Base-by-base conservation (phyloP, 2,113 vertebrate species). In the Gasterosteus aculeatus region DNA sequence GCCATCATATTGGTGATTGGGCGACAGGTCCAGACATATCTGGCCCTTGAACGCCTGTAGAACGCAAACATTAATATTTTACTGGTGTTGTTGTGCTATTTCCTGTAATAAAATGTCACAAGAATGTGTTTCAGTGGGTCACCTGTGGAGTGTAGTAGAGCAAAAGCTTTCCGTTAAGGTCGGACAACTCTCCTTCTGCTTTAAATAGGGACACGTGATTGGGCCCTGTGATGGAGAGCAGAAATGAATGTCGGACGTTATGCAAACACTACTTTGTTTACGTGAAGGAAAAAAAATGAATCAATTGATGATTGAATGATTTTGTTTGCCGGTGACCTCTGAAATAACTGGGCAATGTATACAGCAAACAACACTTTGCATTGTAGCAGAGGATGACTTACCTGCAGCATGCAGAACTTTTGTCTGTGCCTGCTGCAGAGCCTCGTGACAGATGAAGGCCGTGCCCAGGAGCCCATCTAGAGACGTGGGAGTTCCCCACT, bases 121-220 rank as follows among this genome's bases (percentile, higher is more conserved):
- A 3, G 60, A 26, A 14, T 62, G 33, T 41, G 59, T 47, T 69
- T 78, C 41, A 62, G 8, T 33, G 22, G 10, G 65, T 84, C 92
- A 99, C 98, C 96, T 99, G 96, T 26, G 98, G 97, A n/a, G 96
- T 98, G 85, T 99, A 99, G 91, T 97, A 96, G 15, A 99, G 93
- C 72, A 99, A 69, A 10, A 99, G 95, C 71, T 95, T 99, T 90
- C 92, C 85, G 71, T 92, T 91, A 38, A 99, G 92, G 56, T 99
- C 98, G 0, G 89, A 94, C 41, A 96, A 77, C 53, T 98, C 97
- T 12, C 96, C 95, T 47, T 98, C 97, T 0, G 93, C 90, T 4
- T 96, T 95, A 87, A 98, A 98, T 0, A 97, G 95, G 0, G 96
- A 94, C 0, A 94, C 93, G 4, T 96, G 92, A 6, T 99, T 99